A percentile compares a stretch with the other conserved stretches of the same genome.
Conservation (phyloP, 2,888 invertebrate species). For the Leptinotarsa juncta region DNA sequence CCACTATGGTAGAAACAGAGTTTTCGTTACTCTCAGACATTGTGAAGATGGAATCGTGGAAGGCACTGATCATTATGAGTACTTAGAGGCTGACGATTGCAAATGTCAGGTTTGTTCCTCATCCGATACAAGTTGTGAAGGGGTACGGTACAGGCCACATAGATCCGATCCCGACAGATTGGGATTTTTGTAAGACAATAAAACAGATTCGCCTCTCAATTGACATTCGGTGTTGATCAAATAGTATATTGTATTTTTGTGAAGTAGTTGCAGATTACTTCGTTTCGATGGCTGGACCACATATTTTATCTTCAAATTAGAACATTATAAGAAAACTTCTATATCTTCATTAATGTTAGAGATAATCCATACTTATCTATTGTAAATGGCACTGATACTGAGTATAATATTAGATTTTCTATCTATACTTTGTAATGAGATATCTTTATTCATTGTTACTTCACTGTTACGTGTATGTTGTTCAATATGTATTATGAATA, state of each 20-base stretch:
- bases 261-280: neutral
- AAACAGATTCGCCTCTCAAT: neutral
- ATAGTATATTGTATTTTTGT: neutral
- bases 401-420: neutral
- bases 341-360: neutral
- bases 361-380: conserved; percentile 24
- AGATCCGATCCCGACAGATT: conserved; percentile 61
- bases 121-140: conserved; percentile 79
- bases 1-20: conserved; percentile 76
- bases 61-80: conserved; percentile 77
- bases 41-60: conserved; percentile 81
- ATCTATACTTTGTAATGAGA: neutral
- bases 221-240: neutral
- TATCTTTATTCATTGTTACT: neutral
- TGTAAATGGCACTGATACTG: conserved; percentile 35
- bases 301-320: neutral
- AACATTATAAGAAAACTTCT: neutral
- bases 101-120: conserved; percentile 79
- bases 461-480: neutral
- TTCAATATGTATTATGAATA: neutral
- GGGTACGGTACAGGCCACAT: conserved; percentile 69
- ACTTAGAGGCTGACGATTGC: conserved; percentile 83
- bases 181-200: conserved; percentile 50
- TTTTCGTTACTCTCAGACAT: conserved; percentile 74
- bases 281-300: neutral